A percentile compares a stretch with the other conserved stretches of the same genome.
These are phyloP conservation scores for Nyctibius bracteatus DNA, from an alignment of 2,113 vertebrate genomes.

Conservation along the genomic window DNA sequence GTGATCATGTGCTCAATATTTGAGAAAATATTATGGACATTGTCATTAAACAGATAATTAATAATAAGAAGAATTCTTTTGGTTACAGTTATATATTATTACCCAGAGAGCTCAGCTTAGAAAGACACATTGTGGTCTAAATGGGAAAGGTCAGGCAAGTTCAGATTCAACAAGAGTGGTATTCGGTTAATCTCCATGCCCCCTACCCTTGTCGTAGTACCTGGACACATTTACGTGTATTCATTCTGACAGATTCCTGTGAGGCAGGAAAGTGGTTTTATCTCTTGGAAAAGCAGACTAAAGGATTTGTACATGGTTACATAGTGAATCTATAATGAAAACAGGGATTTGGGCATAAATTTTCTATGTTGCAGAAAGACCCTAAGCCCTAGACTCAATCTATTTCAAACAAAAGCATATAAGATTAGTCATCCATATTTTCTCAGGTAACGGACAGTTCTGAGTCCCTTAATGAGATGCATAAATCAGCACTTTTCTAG, in stretches of 20 bases:
- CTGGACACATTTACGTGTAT: background rate
- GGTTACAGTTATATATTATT: background rate
- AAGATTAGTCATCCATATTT: background rate
- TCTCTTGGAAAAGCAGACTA: background rate
- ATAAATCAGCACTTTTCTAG: background rate
- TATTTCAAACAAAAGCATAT: background rate
- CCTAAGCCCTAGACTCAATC: background rate
- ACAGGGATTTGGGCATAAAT: background rate
- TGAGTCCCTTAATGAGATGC: background rate
- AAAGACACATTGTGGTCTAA: background rate
- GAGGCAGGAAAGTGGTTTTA: background rate
- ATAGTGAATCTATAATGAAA: background rate
- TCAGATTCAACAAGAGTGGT: background rate
- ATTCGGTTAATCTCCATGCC: background rate
- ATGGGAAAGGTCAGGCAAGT: background rate
- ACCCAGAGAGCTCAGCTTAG: background rate
- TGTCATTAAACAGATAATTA: background rate
- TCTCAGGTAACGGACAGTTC: background rate
- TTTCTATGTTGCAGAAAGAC: background rate
- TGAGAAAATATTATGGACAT: background rate
- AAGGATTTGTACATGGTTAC: background rate
- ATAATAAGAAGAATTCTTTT: background rate
- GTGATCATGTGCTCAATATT: background rate
- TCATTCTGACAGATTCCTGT: background rate
- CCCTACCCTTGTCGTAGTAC: background rate